These are phyloP conservation scores for Cantharis rustica DNA, from an alignment of 2,888 invertebrate genomes.

Conservation along the genomic window DNA sequence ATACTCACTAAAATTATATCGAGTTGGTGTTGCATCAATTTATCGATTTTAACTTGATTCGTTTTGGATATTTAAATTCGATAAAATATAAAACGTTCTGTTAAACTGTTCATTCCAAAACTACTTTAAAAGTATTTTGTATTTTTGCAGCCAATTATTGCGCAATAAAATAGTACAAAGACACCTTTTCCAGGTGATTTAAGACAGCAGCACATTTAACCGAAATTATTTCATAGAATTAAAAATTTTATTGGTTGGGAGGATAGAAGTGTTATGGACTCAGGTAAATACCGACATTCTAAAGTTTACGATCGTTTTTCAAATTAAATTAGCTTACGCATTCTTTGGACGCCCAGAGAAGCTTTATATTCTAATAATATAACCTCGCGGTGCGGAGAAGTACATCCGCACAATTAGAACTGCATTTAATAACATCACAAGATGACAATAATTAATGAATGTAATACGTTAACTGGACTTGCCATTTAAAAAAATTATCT, in stretches of 20 bases:
- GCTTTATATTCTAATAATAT: no score
- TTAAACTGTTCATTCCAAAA: not conserved
- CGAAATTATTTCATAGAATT: not conserved
- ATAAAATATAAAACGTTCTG: not conserved
- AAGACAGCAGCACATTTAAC: not conserved
- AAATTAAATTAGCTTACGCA: no score
- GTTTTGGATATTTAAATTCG: not conserved
- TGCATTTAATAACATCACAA: no score
- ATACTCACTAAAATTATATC: conserved; percentile 14
- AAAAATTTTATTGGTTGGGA: not conserved
- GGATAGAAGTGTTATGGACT: not conserved
- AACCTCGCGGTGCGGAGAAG: no score
- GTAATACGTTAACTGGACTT: no score
- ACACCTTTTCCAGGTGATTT: not conserved
- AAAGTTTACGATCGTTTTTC: no score
- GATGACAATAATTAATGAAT: no score
- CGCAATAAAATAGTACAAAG: not conserved
- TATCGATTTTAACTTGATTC: conserved; percentile 11
- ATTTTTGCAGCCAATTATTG: not conserved
- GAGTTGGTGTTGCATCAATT: conserved; percentile 10
- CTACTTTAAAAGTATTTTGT: not conserved
- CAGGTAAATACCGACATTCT: no score
- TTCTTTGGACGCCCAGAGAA: no score
- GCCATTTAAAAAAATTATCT: no score
- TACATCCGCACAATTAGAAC: no score